These are phyloP conservation scores for Coryphaenoides rupestris DNA, from an alignment of 2,113 vertebrate genomes.

Conservation along the genomic window DNA sequence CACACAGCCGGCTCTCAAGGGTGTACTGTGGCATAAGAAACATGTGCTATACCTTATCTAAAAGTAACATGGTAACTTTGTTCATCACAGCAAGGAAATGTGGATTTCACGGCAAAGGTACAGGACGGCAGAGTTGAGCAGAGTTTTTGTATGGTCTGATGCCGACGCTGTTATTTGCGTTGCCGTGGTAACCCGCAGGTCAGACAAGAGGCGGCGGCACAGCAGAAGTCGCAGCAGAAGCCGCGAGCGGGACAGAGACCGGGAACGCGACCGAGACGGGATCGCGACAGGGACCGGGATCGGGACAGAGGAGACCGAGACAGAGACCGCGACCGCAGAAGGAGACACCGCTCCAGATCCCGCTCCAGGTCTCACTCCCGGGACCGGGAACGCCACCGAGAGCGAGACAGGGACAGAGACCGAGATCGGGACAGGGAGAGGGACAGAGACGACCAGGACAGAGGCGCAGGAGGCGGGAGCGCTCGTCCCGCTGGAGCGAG, in stretches of 20 bases:
- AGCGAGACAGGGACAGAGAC: constrained; percentile 47
- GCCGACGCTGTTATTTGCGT: no score
- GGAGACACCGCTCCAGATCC: constrained; percentile 66
- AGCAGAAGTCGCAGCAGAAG: constrained; percentile 82
- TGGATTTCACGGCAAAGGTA: no score
- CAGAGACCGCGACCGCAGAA: constrained; percentile 68
- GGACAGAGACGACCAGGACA: constrained; percentile 56
- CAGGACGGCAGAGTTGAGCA: no score
- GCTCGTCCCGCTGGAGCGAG: constrained; percentile 68
- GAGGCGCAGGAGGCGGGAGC: constrained; percentile 47
- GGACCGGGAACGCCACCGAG: constrained; percentile 73
- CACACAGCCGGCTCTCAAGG: no score
- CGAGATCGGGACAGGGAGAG: constrained; percentile 62
- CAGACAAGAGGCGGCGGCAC: constrained; percentile 57
- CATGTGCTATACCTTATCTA: no score
- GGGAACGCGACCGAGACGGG: constrained; percentile 45
- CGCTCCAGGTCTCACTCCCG: constrained; percentile 80
- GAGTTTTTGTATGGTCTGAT: no score
- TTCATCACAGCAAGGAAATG: no score
- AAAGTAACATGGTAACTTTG: no score
- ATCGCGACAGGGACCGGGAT: constrained; percentile 70
- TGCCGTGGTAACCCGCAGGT: constrained; percentile 29
- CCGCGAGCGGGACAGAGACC: constrained; percentile 71
- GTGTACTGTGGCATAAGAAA: no score
- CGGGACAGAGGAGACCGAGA: constrained; percentile 65